Evolutionary conservation across 2,888 invertebrate genomes (phyloP).

Genomic region (Heliconius sara): DNA sequence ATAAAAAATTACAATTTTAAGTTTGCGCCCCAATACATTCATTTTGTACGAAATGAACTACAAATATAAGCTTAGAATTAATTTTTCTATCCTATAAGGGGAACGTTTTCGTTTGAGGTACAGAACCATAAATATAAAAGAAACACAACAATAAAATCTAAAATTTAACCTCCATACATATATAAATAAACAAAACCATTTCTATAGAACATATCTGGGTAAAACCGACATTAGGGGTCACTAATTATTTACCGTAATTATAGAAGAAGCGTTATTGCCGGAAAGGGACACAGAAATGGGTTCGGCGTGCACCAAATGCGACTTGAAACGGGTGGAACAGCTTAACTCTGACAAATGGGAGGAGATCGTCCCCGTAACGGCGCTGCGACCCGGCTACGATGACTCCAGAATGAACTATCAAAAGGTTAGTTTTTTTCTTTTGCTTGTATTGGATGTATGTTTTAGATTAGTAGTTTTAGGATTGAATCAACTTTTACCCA

Average conservation of each 20-base stretch:
- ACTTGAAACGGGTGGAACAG: constrained; percentile 71
- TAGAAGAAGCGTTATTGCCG: constrained; percentile 79
- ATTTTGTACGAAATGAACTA: no score
- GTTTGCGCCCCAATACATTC: no score
- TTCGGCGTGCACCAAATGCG: constrained; percentile 73
- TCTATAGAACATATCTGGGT: constrained; percentile 20
- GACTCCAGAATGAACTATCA: constrained; percentile 85
- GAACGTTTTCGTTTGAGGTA: no score
- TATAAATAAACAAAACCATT: not conserved
- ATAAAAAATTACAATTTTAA: no score
- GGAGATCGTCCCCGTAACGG: constrained; percentile 81
- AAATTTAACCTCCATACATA: not conserved
- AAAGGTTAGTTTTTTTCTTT: constrained; percentile 60
- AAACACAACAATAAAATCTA: not conserved
- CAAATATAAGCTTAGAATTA: no score
- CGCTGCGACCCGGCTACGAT: constrained; percentile 81
- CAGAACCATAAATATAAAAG: not conserved
- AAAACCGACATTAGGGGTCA: constrained; percentile 14
- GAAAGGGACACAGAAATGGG: constrained; percentile 76
- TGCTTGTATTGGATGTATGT: not conserved
- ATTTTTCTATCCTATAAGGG: no score
- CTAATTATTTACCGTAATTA: constrained; percentile 50
- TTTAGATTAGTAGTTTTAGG: not conserved
- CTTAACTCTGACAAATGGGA: constrained; percentile 83
- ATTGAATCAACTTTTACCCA: no score